These are phyloP conservation scores for Ptychoptera contaminata DNA, from an alignment of 2,888 invertebrate genomes.

Conservation along the genomic window DNA sequence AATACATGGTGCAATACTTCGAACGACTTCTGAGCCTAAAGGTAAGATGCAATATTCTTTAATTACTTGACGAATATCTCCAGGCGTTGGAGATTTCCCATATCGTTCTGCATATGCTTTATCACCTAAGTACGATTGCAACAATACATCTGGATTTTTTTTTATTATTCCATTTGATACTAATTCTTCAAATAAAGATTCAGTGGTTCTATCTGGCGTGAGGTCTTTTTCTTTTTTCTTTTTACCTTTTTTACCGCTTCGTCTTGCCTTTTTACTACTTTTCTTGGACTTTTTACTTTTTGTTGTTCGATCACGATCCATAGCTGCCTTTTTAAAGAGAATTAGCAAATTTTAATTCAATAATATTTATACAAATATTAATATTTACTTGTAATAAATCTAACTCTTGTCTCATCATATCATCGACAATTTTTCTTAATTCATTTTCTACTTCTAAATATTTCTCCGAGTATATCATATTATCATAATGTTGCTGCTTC, in stretches of 20 bases:
- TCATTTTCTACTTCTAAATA: conserved; percentile 68
- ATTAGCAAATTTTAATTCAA: conserved; percentile 14
- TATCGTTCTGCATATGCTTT: conserved; percentile 41
- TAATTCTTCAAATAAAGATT: conserved; percentile 84
- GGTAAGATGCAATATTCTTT: conserved; percentile 83
- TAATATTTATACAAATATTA: background rate
- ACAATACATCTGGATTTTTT: conserved; percentile 48
- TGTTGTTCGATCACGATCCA: conserved; percentile 50
- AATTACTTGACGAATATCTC: conserved; percentile 73
- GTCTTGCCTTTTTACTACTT: conserved; percentile 56
- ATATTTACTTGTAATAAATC: conserved; percentile 41
- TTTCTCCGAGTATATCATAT: conserved; percentile 75
- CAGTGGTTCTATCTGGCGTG: conserved; percentile 78
- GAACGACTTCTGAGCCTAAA: conserved; percentile 55
- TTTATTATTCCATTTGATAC: conserved; percentile 81
- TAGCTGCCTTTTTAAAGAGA: conserved; percentile 40
- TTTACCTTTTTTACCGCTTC: conserved; percentile 75
- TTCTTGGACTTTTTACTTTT: conserved; percentile 67
- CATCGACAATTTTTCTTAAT: conserved; percentile 66
- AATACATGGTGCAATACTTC: conserved; percentile 53
- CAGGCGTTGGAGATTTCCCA: conserved; percentile 39
- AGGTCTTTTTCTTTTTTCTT: conserved; percentile 91
- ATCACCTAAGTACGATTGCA: conserved; percentile 67
- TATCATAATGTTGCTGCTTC: conserved; percentile 58
- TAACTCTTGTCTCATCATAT: conserved; percentile 53